These are phyloP conservation scores for Sclerurus mexicanus DNA, from an alignment of 2,113 vertebrate species.

Conservation along the genomic window DNA sequence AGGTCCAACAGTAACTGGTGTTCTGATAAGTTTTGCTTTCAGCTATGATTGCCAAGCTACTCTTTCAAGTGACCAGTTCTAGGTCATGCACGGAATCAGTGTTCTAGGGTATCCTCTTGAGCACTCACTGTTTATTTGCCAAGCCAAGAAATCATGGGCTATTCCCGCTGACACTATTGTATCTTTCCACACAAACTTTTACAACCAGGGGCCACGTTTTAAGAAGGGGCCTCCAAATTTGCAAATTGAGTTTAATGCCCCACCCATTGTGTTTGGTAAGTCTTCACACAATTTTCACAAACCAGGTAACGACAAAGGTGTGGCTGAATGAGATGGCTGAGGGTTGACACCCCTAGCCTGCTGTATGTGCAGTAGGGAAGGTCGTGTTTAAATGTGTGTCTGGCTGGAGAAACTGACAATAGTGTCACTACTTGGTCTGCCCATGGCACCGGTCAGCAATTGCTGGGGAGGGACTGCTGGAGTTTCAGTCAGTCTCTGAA, in stretches of 20 bases:
- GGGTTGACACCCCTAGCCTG: not conserved
- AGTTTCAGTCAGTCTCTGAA: not conserved
- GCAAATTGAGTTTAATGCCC: not conserved
- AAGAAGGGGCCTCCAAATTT: not conserved
- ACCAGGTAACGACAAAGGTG: not conserved
- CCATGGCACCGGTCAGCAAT: not conserved
- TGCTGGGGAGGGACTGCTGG: not conserved
- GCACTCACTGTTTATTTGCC: not conserved
- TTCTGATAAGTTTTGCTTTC: not conserved
- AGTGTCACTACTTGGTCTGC: not conserved
- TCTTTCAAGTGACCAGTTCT: not conserved
- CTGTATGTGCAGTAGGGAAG: not conserved
- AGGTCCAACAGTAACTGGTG: not conserved
- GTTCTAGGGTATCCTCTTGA: not conserved
- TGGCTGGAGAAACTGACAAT: not conserved
- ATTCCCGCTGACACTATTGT: not conserved
- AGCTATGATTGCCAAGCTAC: not conserved
- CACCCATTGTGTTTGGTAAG: accelerated
- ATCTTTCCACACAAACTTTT: not conserved
- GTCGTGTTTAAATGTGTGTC: not conserved
- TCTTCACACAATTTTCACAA: not conserved
- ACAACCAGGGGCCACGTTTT: not conserved
- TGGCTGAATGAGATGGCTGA: not conserved
- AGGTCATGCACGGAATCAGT: not conserved
- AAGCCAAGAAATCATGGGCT: not conserved